Base-by-base conservation (phyloP, 2,113 vertebrate genomes). In the Planiliza haematocheilus region DNA sequence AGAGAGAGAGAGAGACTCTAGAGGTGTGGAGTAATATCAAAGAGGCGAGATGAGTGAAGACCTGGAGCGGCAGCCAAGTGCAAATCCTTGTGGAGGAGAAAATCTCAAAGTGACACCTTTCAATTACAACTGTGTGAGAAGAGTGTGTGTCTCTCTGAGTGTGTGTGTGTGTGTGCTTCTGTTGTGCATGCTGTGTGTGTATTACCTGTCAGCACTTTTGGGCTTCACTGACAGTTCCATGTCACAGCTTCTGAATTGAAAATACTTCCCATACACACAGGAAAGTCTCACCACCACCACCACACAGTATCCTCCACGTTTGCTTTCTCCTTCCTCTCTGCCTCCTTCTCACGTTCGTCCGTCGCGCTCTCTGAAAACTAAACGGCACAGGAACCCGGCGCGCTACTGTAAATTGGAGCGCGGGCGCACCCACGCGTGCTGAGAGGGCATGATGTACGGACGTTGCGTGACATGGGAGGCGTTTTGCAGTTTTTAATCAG, bases 31-130 rank as follows among this genome's bases (percentile, higher is more conserved):
- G 67, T 66, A 66, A 78, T 65, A 80, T 79, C 79, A 84, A 74
- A 83, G 75, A 70, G 71, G 59, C 30, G 71, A 83, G 77, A 70
- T 7, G 61, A 89, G 58, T 75, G 72, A 88, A 81, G 81, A 78
- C 73, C 81, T 65, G 55, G 50, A 81, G 77, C 77, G 7, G 41
- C 68, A 82, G 67, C 60, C 80, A 59, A 67, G 69, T 64, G 63
- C 73, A 88, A 86, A 89, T 91, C 85, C 88, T 70, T 50, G 71
- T 38, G 59, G 77, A 82, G 59, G 75, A 64, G 61, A 59, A 85
- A 79, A 74, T 86, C 73, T 82, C 74, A 62, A 78, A 86, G 70
- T 82, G 87, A 84, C 82, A 74, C 80, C 82, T 86, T 89, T 88
- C 88, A 89, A 86, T 86, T 85, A 86, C 80, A 85, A 74, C 38